Evolutionary conservation across 2,888 invertebrate species (phyloP), one percentile per base, ranked within the genome.

Genomic region (Andrena haemorrhoa): DNA sequence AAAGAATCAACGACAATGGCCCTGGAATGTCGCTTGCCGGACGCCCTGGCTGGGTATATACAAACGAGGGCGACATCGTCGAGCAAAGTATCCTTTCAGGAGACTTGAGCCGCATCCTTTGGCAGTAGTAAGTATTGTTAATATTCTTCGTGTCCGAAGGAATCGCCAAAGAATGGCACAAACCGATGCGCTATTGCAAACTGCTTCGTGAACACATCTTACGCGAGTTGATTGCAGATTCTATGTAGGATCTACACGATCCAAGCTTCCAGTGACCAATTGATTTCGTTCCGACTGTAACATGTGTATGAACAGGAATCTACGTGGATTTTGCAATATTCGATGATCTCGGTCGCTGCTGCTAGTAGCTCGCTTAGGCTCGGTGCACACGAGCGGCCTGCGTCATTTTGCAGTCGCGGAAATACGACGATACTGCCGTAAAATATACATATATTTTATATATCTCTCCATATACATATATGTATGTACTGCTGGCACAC

Each of bases 51-150:
- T 16, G 6, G 49, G 31, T 23, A 26, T 35, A 8, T 35, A 69
- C 47, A 41, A 76, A 76, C 23, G 63, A 33, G 23, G 53, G 69
- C 51, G 51, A 65, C 49, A 69, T 47, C 58, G 68, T 35, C 69
- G 61, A 53, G 20, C 26, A 53, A 75, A 69, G 41, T 56, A 20
- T 76, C 20, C 41, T 78, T 29, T n/a, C n/a, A 8, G 8, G 16
- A 69, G 7, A 20, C 41, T 12, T 41, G 41, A 41, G 12, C 0
- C 16, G 56, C 56, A 26, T 12, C n/a, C 41, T 26, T 58, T 29
- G 41, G 26, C 56, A 64, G 26, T 10, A 41, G 41, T 41, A 41
- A 41, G 12, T 41, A 41, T 41, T 12, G 12, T 41, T 12, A 56
- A 56, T 56, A 23, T 20, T 23, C 16, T 2, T 33, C 1, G 29